Evolutionary conservation across 2,797 vertebrate genomes (phyloP), one percentile per base, ranked within the genome.

Genomic region (Hypotaenidia philippensis): DNA sequence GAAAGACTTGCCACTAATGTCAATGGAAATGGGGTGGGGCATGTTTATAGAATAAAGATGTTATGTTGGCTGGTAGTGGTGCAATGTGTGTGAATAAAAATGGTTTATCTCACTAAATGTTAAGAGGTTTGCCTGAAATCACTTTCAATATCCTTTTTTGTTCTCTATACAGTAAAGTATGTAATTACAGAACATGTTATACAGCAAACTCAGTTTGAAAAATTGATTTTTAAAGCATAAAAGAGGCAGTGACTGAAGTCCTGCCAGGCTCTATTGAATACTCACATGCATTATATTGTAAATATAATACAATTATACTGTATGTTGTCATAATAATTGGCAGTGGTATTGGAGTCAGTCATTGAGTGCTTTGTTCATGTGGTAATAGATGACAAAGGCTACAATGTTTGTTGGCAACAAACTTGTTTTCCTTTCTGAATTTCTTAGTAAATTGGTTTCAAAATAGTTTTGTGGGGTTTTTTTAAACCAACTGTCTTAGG

Each of bases 311-410:
- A 16, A 86, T 96, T 96, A 94, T 79, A 38, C 47, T 57, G 80
- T 38, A 11, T 76, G 89, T 95, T 97, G 97, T 97, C 97, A 95
- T 93, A 77, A 34, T 70, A 89, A 96, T 93, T 93, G 96, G 95
- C 94, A 83, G 11, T 31, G 7, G 78, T 87, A 88, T 75, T 57
- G 1, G 53, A 94, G 68, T 87, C 88, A 91, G 92, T 94, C 95
- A 82, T 13, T 29, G 22, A 83, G 90, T 87, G 93, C 96, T 97
- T 93, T 77, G 89, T 94, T 97, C 81, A 6, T 65, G 94, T 95
- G 92, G 56, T 90, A 83, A 94, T 83, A 94, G 81, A 82, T 72
- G 96, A 85, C 69, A 79, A 86, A 66, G 63, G 38, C 84, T 89
- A 50, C 68, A 63, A 57, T 31, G 4, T 94, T 93, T 78, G 87